Evolutionary conservation across 2,888 invertebrate species (phyloP).

Genomic region (Chymomyza caudatula): DNA sequence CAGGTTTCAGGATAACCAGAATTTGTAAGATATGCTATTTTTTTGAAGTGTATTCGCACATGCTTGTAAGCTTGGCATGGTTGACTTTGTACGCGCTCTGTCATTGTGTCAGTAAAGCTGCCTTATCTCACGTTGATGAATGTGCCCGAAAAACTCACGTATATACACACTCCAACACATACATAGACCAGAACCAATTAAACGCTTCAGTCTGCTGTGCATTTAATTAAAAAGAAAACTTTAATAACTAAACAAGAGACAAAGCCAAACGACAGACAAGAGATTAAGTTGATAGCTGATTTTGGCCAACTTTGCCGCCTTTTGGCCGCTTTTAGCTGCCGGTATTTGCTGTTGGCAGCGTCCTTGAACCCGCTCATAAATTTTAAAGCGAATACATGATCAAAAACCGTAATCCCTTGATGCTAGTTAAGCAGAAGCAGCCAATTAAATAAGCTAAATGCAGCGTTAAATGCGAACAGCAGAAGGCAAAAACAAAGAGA

Average conservation of each 20-base stretch:
- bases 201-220: conserved; percentile 31
- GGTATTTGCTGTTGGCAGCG: conserved; percentile 1
- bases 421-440: conserved; percentile 59
- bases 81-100: conserved; percentile 30
- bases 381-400: conserved; percentile 64
- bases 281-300: neutral
- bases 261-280: neutral
- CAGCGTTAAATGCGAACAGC: conserved; percentile 58
- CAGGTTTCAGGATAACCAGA: no score
- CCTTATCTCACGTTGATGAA: conserved; percentile 61
- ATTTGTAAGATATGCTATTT: no score
- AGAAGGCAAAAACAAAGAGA: conserved; percentile 15
- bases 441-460: conserved; percentile 65
- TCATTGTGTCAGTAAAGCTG: conserved; percentile 47
- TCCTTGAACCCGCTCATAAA: conserved; percentile 37
- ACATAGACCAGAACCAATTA: conserved; percentile 46
- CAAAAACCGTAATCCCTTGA: conserved; percentile 65
- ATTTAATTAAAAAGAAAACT: conserved; percentile 54
- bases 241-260: conserved; percentile 39
- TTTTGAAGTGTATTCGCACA: neutral
- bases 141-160: conserved; percentile 15
- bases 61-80: neutral
- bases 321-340: neutral
- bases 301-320: neutral
- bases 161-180: conserved; percentile 13